Base-by-base conservation (phyloP, 2,888 invertebrate species). In the Linnaemya tessellans region DNA sequence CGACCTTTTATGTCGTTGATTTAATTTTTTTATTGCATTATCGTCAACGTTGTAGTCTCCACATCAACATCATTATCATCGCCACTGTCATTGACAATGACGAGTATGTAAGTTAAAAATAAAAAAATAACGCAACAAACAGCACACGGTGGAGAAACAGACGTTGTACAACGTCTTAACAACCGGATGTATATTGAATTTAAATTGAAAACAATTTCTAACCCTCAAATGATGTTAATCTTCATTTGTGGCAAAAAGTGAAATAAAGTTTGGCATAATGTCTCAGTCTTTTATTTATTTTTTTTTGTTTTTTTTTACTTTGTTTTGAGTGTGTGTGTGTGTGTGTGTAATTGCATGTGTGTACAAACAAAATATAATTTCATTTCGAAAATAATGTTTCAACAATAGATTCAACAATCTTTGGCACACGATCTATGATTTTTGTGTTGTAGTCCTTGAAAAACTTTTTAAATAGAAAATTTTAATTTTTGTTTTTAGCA, bases 121-220 rank as follows among this genome's bases (percentile, higher is more conserved):
- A 60, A 80, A 74, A 49, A 18, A 64, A 46, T 18, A 35, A 58
- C 11, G 20, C 75, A 75, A 54, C 54, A 68, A 56, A 54, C 54
- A 68, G 46, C 43, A 75, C 30, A 30, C 62, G 64, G n/a, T n/a
- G 64, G 13, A 73, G 56, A 30, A 62, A 64, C 65, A 30, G 43
- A 43, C 22, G 64, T 43, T 13, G 46, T 49, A 60, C 70, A 83
- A 64, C 64, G 74, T 84, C 84, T 84, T 84, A 84, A 70, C 74
- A 84, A 80, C 84, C 84, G 90, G 90, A 89, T 90, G 90, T 90
- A 90, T 91, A 91, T 91, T 89, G 90, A 90, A 90, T 90, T 89
- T 91, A 91, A 90, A 90, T 90, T 90, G 90, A 88, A 90, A 88
- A 90, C 77, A 88, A 90, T 90, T 90, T 90, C 88, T 87, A 67